phyloP scores from a whole-genome alignment of 2,888 invertebrate genomes.

The Drosophila colorata region DNA sequence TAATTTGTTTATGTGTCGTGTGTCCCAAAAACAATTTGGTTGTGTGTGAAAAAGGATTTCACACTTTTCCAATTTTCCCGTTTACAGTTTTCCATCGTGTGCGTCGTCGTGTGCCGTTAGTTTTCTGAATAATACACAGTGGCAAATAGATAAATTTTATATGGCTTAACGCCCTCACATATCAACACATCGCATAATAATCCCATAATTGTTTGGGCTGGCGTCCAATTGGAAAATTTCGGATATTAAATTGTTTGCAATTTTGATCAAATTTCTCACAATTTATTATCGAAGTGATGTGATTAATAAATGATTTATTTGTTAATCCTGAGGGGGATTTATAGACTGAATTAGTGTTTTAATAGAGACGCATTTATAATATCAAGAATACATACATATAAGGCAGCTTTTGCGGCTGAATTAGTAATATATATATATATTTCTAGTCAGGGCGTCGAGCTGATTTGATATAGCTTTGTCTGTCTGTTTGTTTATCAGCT shows the following conservation, averaged over 20 bases:
- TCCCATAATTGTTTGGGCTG: conserved; percentile 39
- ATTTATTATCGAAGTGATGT: background rate
- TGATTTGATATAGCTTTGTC: no score
- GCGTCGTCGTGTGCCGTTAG: conserved; percentile 54
- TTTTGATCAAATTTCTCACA: conserved; percentile 27
- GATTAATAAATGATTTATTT: conserved; percentile 14
- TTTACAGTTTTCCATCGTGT: conserved; percentile 14
- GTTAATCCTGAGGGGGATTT: background rate
- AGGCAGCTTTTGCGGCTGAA: no score
- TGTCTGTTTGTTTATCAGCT: no score
- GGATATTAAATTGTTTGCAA: conserved; percentile 22
- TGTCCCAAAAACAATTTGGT: background rate
- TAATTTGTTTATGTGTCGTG: conserved; percentile 70
- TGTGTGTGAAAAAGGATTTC: conserved; percentile 77
- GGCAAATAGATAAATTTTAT: conserved; percentile 69
- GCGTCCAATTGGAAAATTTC: conserved; percentile 42
- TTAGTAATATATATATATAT: no score
- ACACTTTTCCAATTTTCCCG: conserved; percentile 56
- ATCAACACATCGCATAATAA: conserved; percentile 24
- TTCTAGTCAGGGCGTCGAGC: no score
- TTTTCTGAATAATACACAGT: conserved; percentile 52
- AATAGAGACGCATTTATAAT: no score
- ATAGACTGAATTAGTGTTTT: background rate
- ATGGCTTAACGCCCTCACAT: conserved; percentile 70
- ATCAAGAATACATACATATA: no score